Conservation (phyloP, 2,797 vertebrate genomes). For the Prunella strophiata region DNA sequence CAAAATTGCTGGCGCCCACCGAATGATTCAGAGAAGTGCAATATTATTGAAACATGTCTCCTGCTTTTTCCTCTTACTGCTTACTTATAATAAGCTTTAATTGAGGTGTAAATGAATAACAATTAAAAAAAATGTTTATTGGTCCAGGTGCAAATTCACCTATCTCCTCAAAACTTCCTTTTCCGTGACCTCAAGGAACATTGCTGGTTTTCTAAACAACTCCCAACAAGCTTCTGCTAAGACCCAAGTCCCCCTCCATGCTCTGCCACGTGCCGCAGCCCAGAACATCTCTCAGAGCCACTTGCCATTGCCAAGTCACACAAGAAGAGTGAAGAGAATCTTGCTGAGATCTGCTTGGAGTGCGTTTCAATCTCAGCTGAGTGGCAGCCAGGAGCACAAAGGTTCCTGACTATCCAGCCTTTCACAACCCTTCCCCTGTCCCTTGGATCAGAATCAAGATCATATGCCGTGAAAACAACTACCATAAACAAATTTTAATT, state of each 20-base stretch:
- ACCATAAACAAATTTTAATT: fast-evolving
- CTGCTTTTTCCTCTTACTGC: conserved; percentile 79
- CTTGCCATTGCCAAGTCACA: neutral
- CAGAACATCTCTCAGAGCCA: neutral
- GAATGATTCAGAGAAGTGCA: conserved; percentile 75
- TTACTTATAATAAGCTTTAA: conserved; percentile 86
- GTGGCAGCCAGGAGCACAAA: neutral
- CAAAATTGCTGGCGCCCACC: conserved; percentile 65
- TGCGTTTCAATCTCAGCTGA: neutral
- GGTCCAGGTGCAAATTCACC: conserved; percentile 76
- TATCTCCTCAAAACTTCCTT: conserved; percentile 53
- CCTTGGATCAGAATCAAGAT: neutral
- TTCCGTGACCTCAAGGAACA: conserved; percentile 33
- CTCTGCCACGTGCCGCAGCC: neutral
- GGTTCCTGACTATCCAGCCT: neutral
- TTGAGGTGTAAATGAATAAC: conserved; percentile 83
- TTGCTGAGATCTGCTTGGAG: neutral
- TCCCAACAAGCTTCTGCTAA: neutral
- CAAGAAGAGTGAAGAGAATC: neutral
- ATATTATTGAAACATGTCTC: conserved; percentile 77
- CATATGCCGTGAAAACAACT: neutral
- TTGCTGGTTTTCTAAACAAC: neutral
- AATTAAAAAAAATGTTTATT: conserved; percentile 77
- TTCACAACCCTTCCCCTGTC: neutral
- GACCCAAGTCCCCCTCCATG: neutral